Evolutionary conservation across 2,113 vertebrate genomes (phyloP), one percentile per base, ranked within the genome.

Genomic region (Albula glossodonta): DNA sequence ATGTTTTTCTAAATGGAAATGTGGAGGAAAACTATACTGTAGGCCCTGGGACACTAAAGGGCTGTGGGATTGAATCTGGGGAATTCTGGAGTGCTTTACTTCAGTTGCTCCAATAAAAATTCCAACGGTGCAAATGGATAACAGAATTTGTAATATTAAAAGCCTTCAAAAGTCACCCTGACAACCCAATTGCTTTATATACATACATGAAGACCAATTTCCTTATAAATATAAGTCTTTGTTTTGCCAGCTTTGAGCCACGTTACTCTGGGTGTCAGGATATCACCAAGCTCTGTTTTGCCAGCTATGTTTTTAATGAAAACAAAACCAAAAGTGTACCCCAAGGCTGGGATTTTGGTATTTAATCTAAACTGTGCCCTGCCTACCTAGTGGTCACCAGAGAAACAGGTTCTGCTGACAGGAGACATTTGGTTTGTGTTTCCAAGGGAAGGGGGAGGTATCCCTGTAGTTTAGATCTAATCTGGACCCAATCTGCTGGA

Each of bases 281-380:
- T 60, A 9, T 56, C 53, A 50, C 25, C 53, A 12, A 41, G 15
- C 56, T 8, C 53, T 56, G 78, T 85, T 81, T 81, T 63, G 17
- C 41, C 84, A 85, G 78, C 78, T 78, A 19, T 52, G 41, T 13
- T 57, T 82, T 81, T 81, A 12, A 5, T 50, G 63, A 77, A 52
- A 56, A 79, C 49, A 82, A 82, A 86, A 49, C 11, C 31, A 77
- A 13, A 22, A 25, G 7, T 70, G n/a, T 51, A 41, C 78, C 78
- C 74, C 84, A 48, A 41, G 5, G 17, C 31, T 49, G 15, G 31
- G 52, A 49, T 17, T 60, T 60, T 8, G 15, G 31, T 31, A 49
- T 17, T 60, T 60, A 15, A 60, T 80, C 78, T 50, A 8, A 50
- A 60, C 19, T 25, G 9, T 25, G 56, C n/a, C 22, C 74, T 52